Evolutionary conservation across 1,140 invertebrate genomes (phyloP).

Genomic region (Uloborus diversus): DNA sequence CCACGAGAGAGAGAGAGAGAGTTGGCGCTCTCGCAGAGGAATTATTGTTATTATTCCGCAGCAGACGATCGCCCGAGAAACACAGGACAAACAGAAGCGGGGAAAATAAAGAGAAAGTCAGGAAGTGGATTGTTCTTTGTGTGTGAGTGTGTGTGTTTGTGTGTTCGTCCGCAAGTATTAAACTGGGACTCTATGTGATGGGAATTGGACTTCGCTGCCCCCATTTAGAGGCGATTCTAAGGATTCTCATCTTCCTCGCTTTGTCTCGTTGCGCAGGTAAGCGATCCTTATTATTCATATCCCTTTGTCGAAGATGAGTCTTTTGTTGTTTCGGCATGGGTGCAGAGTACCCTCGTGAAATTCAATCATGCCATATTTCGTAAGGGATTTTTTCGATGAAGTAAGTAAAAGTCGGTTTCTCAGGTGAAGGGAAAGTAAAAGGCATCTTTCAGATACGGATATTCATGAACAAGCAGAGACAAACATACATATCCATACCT

Average conservation of each 20-base stretch:
- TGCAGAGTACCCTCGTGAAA: background rate
- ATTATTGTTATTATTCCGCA: too few relatives aligned
- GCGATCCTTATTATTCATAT: background rate
- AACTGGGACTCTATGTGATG: conserved; percentile 6
- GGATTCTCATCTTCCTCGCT: conserved; percentile 3
- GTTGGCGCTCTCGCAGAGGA: too few relatives aligned
- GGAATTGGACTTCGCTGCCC: conserved; percentile 1
- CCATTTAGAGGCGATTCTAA: background rate
- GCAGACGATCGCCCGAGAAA: too few relatives aligned
- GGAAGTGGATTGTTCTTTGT: background rate
- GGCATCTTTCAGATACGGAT: too few relatives aligned
- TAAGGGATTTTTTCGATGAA: too few relatives aligned
- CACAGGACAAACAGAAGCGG: too few relatives aligned
- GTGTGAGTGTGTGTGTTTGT: background rate
- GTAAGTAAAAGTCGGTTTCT: too few relatives aligned
- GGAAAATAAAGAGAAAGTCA: background rate
- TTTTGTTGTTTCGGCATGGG: background rate
- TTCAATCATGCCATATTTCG: too few relatives aligned
- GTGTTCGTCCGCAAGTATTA: too few relatives aligned
- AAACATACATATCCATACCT: background rate
- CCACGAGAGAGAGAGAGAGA: too few relatives aligned
- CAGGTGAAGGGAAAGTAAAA: too few relatives aligned
- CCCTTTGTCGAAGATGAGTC: background rate
- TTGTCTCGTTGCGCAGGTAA: background rate
- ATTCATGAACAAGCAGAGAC: too few relatives aligned